phyloP scores from a whole-genome alignment of 2,113 vertebrate genomes.

The Anguilla rostrata region DNA sequence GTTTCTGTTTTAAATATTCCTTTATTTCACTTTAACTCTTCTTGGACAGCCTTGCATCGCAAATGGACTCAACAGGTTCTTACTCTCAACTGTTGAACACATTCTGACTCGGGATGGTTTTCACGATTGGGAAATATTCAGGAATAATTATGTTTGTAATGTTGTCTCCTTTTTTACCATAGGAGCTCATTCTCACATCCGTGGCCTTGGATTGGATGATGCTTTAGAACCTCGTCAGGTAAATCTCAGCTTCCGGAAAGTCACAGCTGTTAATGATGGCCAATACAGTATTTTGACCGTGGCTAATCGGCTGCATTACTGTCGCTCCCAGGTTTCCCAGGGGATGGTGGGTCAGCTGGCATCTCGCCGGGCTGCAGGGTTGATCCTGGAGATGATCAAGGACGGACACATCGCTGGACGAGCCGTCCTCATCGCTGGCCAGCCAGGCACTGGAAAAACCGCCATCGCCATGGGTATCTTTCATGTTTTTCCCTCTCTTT shows the following conservation, averaged over 20 bases:
- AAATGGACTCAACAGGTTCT: no score
- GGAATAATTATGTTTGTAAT: no score
- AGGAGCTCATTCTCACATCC: slow-evolving; percentile 92
- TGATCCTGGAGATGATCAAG: slow-evolving; percentile 92
- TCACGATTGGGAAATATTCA: no score
- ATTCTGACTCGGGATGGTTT: no score
- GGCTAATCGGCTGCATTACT: no score
- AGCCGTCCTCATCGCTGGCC: slow-evolving; percentile 85
- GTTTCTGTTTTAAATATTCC: no score
- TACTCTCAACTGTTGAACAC: no score
- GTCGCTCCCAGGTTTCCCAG: slow-evolving; percentile 78
- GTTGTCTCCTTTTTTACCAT: slow-evolving; percentile 10
- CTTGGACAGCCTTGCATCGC: no score
- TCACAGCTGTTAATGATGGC: neutral
- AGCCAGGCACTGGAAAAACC: slow-evolving; percentile 89
- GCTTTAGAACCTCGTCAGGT: slow-evolving; percentile 90
- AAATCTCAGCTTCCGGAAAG: slow-evolving; percentile 16
- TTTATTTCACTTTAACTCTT: no score
- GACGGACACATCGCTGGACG: slow-evolving; percentile 92
- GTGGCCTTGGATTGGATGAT: slow-evolving; percentile 88
- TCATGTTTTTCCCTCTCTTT: neutral
- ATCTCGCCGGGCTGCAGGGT: slow-evolving; percentile 82
- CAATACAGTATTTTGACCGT: neutral
- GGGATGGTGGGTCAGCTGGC: slow-evolving; percentile 92
- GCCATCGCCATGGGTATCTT: slow-evolving; percentile 89